Evolutionary conservation across 1,140 invertebrate species (phyloP).

Genomic region (Drosophila sturtevanti): DNA sequence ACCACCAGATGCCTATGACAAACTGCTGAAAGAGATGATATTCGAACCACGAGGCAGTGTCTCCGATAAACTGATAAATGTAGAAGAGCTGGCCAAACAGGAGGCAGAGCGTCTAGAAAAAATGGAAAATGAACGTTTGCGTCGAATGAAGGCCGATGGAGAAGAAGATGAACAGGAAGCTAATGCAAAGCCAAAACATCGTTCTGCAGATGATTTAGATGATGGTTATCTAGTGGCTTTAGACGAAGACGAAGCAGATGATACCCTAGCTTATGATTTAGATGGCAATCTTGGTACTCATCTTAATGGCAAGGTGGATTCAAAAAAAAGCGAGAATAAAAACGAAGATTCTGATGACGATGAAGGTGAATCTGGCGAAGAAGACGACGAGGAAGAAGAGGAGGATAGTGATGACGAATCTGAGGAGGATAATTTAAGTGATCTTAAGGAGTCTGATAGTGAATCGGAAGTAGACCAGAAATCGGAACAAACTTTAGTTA

Average conservation of each 20-base stretch:
- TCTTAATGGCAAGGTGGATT: constrained; percentile 21
- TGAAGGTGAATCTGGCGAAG: constrained; percentile 57
- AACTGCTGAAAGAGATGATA: constrained; percentile 89
- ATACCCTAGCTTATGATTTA: constrained; percentile 83
- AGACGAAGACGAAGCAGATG: constrained; percentile 64
- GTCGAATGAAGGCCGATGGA: constrained; percentile 89
- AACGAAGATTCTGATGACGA: constrained; percentile 62
- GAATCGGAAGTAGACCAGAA: constrained; percentile 54
- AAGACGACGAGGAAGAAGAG: constrained; percentile 70
- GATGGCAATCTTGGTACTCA: constrained; percentile 81
- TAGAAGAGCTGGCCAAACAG: constrained; percentile 91
- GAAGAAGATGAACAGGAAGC: constrained; percentile 80
- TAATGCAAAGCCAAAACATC: constrained; percentile 83
- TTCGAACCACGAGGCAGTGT: constrained; percentile 92
- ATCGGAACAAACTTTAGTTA: constrained; percentile 21
- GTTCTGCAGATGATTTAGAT: constrained; percentile 92
- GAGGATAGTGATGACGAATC: constrained; percentile 66
- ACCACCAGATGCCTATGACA: constrained; percentile 90
- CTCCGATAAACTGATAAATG: constrained; percentile 90
- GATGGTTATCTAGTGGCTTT: constrained; percentile 86
- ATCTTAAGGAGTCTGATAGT: constrained; percentile 83
- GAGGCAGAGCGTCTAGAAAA: constrained; percentile 91
- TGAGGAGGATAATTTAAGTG: constrained; percentile 83
- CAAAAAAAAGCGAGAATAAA: constrained; percentile 45
- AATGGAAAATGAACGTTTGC: constrained; percentile 89